A percentile compares a stretch with the other conserved stretches of the same genome.
These are phyloP conservation scores for Tinea trinotella DNA, from an alignment of 2,888 invertebrate species.

Conservation along the genomic window DNA sequence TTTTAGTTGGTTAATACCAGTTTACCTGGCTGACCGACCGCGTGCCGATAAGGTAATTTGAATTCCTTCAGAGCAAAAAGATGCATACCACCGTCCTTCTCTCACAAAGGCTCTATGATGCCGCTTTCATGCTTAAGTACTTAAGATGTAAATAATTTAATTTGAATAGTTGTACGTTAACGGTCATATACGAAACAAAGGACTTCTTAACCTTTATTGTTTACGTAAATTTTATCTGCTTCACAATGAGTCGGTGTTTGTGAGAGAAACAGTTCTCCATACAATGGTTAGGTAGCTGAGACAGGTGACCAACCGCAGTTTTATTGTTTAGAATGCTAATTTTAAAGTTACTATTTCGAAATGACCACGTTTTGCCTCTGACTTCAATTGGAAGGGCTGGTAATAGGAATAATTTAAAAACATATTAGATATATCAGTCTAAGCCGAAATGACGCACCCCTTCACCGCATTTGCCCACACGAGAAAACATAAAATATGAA, in stretches of 20 bases:
- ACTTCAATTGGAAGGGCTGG: no score
- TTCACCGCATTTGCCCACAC: no score
- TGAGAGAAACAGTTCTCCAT: constrained; percentile 2
- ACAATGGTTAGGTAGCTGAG: constrained; percentile 1
- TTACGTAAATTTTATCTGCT: constrained; percentile 3
- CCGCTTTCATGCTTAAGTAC: constrained; percentile 26
- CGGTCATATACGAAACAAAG: constrained; percentile 33
- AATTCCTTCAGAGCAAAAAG: constrained; percentile 66
- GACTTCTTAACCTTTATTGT: constrained; percentile 2
- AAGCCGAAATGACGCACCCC: no score
- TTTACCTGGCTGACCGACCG: constrained; percentile 55
- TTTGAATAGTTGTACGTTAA: constrained; percentile 55
- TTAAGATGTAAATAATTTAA: constrained; percentile 50
- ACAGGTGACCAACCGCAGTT: constrained; percentile 9
- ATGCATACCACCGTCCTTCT: constrained; percentile 23
- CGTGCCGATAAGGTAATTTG: constrained; percentile 65
- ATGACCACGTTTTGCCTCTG: no score
- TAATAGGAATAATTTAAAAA: no score
- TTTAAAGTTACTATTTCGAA: no score
- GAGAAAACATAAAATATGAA: no score
- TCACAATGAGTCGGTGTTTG: constrained; percentile 9
- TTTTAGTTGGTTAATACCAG: constrained; percentile 52
- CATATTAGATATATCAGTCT: no score
- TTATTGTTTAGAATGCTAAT: neutral
- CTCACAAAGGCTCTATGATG: constrained; percentile 42